These are phyloP conservation scores for Sebastes reedi DNA, from an alignment of 2,797 vertebrate species.

Conservation along the genomic window DNA sequence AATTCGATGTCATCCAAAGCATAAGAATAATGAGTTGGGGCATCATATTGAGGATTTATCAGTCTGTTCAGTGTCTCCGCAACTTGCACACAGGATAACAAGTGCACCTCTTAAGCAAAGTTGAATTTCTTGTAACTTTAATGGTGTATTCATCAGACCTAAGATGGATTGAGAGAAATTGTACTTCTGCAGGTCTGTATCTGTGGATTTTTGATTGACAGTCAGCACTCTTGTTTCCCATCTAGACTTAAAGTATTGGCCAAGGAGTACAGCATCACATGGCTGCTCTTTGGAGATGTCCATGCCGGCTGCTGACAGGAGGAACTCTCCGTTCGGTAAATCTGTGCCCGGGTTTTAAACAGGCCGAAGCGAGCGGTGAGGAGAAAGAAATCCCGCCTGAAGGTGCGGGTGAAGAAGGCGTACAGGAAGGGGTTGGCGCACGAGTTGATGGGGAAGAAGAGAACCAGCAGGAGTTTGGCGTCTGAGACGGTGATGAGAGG, in stretches of 20 bases:
- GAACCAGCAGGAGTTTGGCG: conserved; percentile 94
- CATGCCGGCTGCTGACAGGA: conserved; percentile 87
- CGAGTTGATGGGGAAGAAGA: conserved; percentile 98
- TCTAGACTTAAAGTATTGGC: conserved; percentile 73
- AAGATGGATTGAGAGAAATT: not conserved
- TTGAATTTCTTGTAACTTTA: not conserved
- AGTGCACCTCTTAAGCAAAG: not conserved
- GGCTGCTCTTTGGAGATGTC: conserved; percentile 82
- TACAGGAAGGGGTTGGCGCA: conserved; percentile 98
- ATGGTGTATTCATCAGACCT: not conserved
- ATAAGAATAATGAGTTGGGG: not conserved
- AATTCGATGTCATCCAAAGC: not conserved
- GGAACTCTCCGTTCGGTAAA: conserved; percentile 92
- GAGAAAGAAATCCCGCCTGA: conserved; percentile 93
- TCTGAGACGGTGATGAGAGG: conserved; percentile 95
- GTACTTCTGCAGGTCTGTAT: not conserved
- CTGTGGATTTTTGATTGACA: not conserved
- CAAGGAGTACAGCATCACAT: conserved; percentile 80
- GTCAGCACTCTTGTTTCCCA: conserved; percentile 57
- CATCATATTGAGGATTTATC: not conserved
- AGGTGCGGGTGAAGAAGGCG: conserved; percentile 94
- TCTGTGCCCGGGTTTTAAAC: conserved; percentile 90
- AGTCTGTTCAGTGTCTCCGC: not conserved
- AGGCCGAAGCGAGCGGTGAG: conserved; percentile 92
- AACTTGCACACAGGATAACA: not conserved